phyloP scores from a whole-genome alignment of 2,797 vertebrate species.

The Schizothorax lantsangensis region DNA sequence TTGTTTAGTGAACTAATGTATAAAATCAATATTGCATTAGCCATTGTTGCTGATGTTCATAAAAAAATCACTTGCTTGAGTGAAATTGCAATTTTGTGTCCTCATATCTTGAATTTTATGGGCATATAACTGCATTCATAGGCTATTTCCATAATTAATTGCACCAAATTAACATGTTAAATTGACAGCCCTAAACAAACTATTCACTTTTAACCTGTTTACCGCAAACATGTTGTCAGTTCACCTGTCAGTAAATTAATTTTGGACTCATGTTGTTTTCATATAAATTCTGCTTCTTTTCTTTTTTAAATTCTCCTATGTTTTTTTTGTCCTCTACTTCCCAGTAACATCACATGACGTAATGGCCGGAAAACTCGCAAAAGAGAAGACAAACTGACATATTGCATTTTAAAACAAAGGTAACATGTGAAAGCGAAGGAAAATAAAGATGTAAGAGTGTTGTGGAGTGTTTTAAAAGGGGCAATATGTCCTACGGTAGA shows the following conservation, averaged over 20 bases:
- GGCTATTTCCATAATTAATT: background rate
- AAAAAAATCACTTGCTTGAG: background rate
- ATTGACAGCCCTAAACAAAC: background rate
- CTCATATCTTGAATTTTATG: background rate
- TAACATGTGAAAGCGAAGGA: background rate
- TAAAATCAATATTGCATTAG: background rate
- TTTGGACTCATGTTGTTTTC: background rate
- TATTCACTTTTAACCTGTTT: background rate
- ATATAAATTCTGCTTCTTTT: background rate
- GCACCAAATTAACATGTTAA: background rate
- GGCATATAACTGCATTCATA: background rate
- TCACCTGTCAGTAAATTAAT: background rate
- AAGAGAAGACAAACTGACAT: slow-evolving; percentile 1
- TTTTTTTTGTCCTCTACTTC: background rate
- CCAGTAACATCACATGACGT: background rate
- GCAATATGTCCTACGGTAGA: slow-evolving; percentile 69
- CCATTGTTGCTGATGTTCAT: background rate
- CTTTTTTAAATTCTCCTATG: background rate
- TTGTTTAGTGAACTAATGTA: background rate
- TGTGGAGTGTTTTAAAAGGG: slow-evolving; percentile 52
- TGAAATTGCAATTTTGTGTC: background rate
- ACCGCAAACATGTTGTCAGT: background rate
- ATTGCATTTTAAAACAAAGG: background rate
- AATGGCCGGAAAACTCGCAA: background rate
- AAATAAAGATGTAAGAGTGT: slow-evolving; percentile 40